phyloP scores from a whole-genome alignment of 1,140 invertebrate species.

The Thaumatotibia leucotreta region DNA sequence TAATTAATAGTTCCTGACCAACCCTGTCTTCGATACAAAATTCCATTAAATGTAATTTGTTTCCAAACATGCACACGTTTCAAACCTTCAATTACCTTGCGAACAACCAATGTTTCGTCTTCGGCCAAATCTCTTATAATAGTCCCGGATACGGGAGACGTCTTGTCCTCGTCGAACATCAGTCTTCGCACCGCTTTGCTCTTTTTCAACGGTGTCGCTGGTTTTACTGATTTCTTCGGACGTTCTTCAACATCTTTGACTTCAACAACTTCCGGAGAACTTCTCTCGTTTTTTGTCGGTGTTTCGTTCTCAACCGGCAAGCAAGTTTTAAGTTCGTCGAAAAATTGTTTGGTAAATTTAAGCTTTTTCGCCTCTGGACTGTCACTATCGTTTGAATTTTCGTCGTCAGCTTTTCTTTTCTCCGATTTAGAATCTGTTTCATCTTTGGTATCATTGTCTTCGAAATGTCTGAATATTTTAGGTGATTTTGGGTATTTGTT shows the following conservation, averaged over 20 bases:
- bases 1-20: constrained; percentile 61
- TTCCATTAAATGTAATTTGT: constrained; percentile 2
- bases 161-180: constrained; percentile 96
- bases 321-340: constrained; percentile 62
- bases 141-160: constrained; percentile 98
- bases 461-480: constrained; percentile 66
- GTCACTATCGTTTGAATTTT: constrained; percentile 65
- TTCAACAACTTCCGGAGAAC: constrained; percentile 74
- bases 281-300: constrained; percentile 59
- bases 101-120: constrained; percentile 88
- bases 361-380: constrained; percentile 70
- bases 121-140: constrained; percentile 90
- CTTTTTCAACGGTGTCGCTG: constrained; percentile 67
- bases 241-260: constrained; percentile 65
- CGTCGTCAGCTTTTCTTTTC: constrained; percentile 51
- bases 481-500: constrained; percentile 69
- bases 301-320: constrained; percentile 45
- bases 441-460: constrained; percentile 49
- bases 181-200: constrained; percentile 84
- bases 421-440: constrained; percentile 38
- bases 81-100: constrained; percentile 73
- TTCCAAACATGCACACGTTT: not conserved
- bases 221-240: constrained; percentile 63
- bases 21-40: constrained; percentile 37
- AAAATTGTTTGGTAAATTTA: constrained; percentile 66